Evolutionary conservation across 1,140 invertebrate species (phyloP), one percentile per base, ranked within the genome.

Genomic region (Eufriesea mexicana): DNA sequence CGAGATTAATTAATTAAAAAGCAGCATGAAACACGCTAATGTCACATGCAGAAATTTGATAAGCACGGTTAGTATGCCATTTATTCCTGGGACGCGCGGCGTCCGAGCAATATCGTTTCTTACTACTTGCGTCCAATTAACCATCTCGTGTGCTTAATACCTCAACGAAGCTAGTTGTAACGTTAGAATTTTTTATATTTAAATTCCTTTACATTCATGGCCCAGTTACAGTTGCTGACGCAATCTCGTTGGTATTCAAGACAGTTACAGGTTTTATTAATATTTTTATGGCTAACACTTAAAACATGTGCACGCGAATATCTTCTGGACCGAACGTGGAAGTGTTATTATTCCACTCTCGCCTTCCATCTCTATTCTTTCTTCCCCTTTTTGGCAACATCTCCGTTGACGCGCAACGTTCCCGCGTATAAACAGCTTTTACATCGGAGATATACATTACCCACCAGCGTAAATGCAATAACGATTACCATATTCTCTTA

Each of bases 191-290:
- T 2, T 67, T 66, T 59, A 67, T 57, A 9, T 5, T n/a, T 18
- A 54, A 25, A 84, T 28, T 47, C 42, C 25, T 6, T 45, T 20
- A 57, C 28, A 35, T 54, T 18, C 51, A 2, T 14, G 10, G 14
- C 49, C 28, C 51, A 9, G 51, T 47, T 61, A 55, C 61, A 70
- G 28, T 49, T 55, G 42, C 71, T 71, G 71, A 54, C 66, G 54
- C 47, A 49, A 71, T 76, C 71, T 82, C 47, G 73, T 84, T 87
- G 79, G 61, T 74, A 85, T 88, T 88, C 87, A 68, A 70, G 71
- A 49, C n/a, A n/a, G 64, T 75, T 73, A 74, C 77, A 18, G 66
- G 54, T 88, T 88, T 87, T 83, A 88, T 87, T 87, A 79, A 88
- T 85, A 87, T 64, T 85, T 88, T 76, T 64, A 79, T 74, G 54